phyloP scores from a whole-genome alignment of 2,797 vertebrate genomes.

The Lepidocolaptes lacrymiger region DNA sequence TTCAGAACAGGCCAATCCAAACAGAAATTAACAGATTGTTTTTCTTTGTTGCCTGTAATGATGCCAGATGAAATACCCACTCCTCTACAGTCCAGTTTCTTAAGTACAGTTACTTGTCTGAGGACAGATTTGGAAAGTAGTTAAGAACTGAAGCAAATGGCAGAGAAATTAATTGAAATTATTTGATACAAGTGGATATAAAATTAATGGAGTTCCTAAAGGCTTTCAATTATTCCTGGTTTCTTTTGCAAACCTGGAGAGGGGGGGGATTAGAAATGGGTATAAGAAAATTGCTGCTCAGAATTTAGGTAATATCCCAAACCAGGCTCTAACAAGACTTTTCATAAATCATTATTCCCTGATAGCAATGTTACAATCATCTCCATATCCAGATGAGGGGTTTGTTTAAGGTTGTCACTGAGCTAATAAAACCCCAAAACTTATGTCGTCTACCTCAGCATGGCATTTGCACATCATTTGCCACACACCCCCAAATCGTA shows the following conservation, averaged over 20 bases:
- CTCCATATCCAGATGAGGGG: neutral
- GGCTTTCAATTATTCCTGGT: constrained; percentile 47
- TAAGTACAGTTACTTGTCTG: neutral
- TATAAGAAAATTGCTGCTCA: constrained; percentile 12
- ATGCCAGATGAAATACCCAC: neutral
- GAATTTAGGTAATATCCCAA: neutral
- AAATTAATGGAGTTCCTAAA: constrained; percentile 63
- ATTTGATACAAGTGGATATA: constrained; percentile 42
- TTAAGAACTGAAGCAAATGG: constrained; percentile 37
- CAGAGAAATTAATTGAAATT: constrained; percentile 45
- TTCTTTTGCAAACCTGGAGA: neutral
- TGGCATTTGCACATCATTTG: neutral
- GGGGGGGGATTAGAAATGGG: neutral
- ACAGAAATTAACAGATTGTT: neutral
- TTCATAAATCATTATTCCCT: neutral
- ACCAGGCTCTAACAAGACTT: neutral
- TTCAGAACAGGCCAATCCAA: neutral
- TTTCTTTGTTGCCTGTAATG: neutral
- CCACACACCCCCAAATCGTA: neutral
- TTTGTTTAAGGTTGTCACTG: neutral
- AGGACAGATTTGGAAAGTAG: neutral
- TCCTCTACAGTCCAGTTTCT: neutral
- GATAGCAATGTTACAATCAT: neutral
- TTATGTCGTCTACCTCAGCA: neutral
- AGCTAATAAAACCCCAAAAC: neutral